Evolutionary conservation across 2,113 vertebrate species (phyloP), one percentile per base, ranked within the genome.

Genomic region (Lethenteron reissneri): DNA sequence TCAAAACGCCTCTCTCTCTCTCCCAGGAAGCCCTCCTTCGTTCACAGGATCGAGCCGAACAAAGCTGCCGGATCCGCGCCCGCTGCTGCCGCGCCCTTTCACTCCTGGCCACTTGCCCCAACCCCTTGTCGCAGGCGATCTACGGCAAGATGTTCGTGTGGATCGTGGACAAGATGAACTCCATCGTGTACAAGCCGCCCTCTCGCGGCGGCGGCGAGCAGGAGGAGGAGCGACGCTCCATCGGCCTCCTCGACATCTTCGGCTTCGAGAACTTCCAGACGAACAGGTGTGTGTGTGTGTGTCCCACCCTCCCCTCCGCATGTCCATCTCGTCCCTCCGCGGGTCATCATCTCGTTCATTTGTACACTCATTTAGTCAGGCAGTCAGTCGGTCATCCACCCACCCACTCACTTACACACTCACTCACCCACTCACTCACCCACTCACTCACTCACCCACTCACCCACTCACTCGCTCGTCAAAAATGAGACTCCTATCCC

Each of bases 231-330:
- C 75, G 19, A 59, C 85, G 82, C 58, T 83, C 88, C 13, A 88
- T 95, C 3, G 92, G 92, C 56, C 80, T 99, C 56, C 79, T 99
- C 17, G 94, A 99, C 75, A 99, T 99, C n/a, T 99, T 99, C 76
- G 94, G 94, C 41, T 99, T 99, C 83, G 94, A 99, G 82, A 95
- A 97, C 77, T 99, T 99, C 76, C 80, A 73, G n/a, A 86, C 82
- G 71, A 99, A 99, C 80, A 99, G 94, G 94, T 97, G 78, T 8
- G 70, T 57, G 41, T 41, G 70, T 57, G 41, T 41, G 5, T 7
- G 5, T 5, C 41, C 41, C 41, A 41, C 41, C 41, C 41, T 41
- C 41, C 41, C n/a, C 41, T 41, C 41, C 41, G 41, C 5, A 41
- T 7, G 41, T 41, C 41, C 41, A 7, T 41, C 41, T 41, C 41